Conservation (phyloP, 1,140 invertebrate species). For the roundworm (Caenorhabditis elegans) region WBcel235 BX284605.5:11276501-11277000, state of each 20-base stretch:
- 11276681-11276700: not conserved
- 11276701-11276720: not conserved
- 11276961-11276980: not conserved
- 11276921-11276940: not conserved
- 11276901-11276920: not conserved
- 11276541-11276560: not conserved
- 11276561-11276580: not conserved
- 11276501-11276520: not conserved
- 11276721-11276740: no score
- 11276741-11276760: no score
- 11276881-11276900: not conserved
- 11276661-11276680: not conserved
- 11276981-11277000: not conserved
- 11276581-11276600: not conserved
- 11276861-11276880: not conserved
- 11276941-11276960: not conserved
- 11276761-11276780: no score
- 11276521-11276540: not conserved
- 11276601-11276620: not conserved
- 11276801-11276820: no score
- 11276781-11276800: no score
- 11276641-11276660: not conserved
- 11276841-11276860: not conserved
- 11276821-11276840: constrained; percentile 8
- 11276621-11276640: not conserved